Evolutionary conservation across 2,113 vertebrate species (phyloP), one percentile per base, ranked within the genome.

Genomic region (Ranitomeya imitator): DNA sequence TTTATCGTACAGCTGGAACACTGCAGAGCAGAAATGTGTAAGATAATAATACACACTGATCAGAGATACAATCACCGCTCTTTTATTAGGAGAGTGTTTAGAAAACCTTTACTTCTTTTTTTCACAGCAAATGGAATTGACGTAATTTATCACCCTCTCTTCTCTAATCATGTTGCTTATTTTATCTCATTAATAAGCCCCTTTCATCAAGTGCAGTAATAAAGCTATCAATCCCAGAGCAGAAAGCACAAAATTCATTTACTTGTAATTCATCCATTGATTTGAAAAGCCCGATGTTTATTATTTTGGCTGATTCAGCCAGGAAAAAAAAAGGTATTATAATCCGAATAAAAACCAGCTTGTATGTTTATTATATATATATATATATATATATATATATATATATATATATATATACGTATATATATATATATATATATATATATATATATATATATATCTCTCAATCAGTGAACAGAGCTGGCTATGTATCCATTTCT

Each of bases 71-170:
- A 19, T 45, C 16, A 31, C 4, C n/a, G 71, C 51, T 2, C 45
- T 59, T 79, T 61, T 60, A 59, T 60, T 10, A 55, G 82, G 1
- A 80, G 59, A 80, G 16, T 69, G 65, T 12, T 54, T 86, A 55
- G 52, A 65, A 79, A 79, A 63, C 19, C 18, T 63, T 52, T 86
- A 61, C 61, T 77, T 63, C 61, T 77, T 71, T 77, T 71, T 57
- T 57, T 9, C 61, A 78, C 90, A 86, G 90, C 89, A 92, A 93
- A 93, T 92, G 91, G 51, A 87, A 83, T 19, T 76, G 86, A 74
- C 13, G 60, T 83, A 15, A 61, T 73, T 82, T 88, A 83, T 83
- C 67, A 77, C 67, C 78, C 57, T 63, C 79, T 77, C 80, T 61
- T 45, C 54, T 21, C 55, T 81, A 83, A 88, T 88, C 69, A 88